These are phyloP conservation scores for Lypha dubia DNA, from an alignment of 2,888 invertebrate genomes.

Conservation along the genomic window DNA sequence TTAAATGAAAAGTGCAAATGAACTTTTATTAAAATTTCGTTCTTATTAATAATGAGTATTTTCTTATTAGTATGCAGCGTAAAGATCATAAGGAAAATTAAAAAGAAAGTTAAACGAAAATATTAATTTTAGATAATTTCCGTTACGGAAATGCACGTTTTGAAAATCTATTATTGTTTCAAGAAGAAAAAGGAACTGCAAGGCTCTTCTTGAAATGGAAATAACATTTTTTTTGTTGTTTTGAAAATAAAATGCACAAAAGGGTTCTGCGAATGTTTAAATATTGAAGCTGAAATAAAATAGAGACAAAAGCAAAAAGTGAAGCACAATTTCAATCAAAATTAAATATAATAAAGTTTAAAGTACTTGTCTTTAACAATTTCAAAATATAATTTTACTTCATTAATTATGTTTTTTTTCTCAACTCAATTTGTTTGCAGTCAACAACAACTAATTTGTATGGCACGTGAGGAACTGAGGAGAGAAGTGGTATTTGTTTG, in stretches of 20 bases:
- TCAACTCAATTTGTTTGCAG: no score
- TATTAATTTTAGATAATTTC: conserved; percentile 52
- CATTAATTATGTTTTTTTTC: no score
- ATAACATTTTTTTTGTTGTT: not conserved
- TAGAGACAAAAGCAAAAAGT: not conserved
- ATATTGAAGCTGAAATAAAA: not conserved
- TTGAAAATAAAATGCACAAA: not conserved
- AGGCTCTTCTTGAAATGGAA: not conserved
- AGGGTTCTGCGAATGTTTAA: not conserved
- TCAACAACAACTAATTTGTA: no score
- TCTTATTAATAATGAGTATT: not conserved
- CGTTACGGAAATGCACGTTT: conserved; percentile 59
- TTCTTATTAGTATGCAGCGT: conserved; percentile 36
- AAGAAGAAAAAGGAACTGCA: not conserved
- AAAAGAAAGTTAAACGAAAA: conserved; percentile 3
- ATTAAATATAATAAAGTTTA: no score
- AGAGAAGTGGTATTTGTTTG: no score
- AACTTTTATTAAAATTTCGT: not conserved
- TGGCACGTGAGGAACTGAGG: no score
- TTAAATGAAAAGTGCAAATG: not conserved
- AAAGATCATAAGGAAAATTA: conserved; percentile 13
- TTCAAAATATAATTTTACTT: no score
- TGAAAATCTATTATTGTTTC: conserved; percentile 14
- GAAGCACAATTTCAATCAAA: no score
- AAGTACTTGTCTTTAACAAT: no score